phyloP scores from a whole-genome alignment of 2,113 vertebrate genomes.

The Sander lucioperca region DNA sequence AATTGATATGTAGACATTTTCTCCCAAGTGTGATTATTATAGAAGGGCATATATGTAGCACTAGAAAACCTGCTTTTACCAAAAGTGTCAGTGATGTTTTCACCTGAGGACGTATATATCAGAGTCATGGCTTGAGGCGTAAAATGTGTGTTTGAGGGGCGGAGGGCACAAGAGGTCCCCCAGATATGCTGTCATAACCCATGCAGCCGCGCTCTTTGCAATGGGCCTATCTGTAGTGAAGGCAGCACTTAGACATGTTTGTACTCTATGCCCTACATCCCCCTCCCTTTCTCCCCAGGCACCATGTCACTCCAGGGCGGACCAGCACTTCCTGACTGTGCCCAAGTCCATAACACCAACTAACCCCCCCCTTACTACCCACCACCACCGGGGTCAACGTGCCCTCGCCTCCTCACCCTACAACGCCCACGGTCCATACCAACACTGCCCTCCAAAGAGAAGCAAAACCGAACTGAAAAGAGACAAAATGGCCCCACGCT shows the following conservation, averaged over 20 bases:
- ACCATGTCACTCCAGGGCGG: conserved; percentile 74
- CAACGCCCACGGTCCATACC: conserved; percentile 73
- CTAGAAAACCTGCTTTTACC: conserved; percentile 55
- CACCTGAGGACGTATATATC: conserved; percentile 63
- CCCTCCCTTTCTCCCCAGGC: conserved; percentile 76
- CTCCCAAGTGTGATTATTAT: conserved; percentile 24
- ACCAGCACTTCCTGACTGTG: conserved; percentile 74
- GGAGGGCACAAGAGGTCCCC: conserved; percentile 76
- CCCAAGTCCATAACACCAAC: conserved; percentile 82
- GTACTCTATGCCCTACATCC: conserved; percentile 83
- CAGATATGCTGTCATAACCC: conserved; percentile 85
- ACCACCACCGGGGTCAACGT: conserved; percentile 71
- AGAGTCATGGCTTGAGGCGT: conserved; percentile 71
- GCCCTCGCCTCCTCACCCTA: conserved; percentile 69
- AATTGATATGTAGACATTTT: background rate
- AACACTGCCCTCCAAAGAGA: conserved; percentile 78
- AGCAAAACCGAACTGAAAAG: conserved; percentile 81
- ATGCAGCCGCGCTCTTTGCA: conserved; percentile 78
- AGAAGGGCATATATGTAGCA: conserved; percentile 25
- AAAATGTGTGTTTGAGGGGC: conserved; percentile 76
- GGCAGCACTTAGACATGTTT: conserved; percentile 87
- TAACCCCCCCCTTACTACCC: conserved; percentile 59
- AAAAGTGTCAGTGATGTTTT: conserved; percentile 71
- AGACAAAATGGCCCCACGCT: conserved; percentile 78
- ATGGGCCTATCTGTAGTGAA: conserved; percentile 84